Evolutionary conservation across 1,140 invertebrate genomes (phyloP), one percentile per base, ranked within the genome.

Genomic region (Pseudomyrmex flavicornis): DNA sequence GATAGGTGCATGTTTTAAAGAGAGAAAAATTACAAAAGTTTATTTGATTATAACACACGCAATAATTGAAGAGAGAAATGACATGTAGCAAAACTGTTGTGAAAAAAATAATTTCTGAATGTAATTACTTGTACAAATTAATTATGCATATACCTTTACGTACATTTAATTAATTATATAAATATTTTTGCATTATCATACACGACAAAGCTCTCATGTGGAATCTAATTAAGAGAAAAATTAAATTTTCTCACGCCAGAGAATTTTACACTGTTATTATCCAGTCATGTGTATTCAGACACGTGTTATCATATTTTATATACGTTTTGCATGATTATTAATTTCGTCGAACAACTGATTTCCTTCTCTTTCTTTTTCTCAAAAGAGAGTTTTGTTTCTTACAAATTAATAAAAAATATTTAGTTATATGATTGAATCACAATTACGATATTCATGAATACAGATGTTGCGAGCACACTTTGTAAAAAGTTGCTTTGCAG

Each of bases 321-420:
- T 56, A 66, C n/a, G 13, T 54, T 77, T 17, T 10, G 44, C 15
- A 26, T 35, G 46, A 46, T 77, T 70, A 69, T 79, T 61, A 52
- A 79, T 2, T 66, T 35, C 5, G 35, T 7, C 35, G 5, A 35
- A 20, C 58, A 12, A 26, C 22, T 26, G 20, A 20, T 5, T 59
- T 20, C 9, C 7, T 17, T 58, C 9, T n/a, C n/a, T 0, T 17
- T 58, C n/a, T 58, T 15, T 58, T 2, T 61, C 9, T 20, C 17
- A 35, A 35, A 7, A 35, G 35, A 35, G 35, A 35, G 7, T 35
- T 35, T 26, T 26, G 26, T 26, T 35, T 35, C 35, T 7, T 59
- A 12, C n/a, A 61, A 72, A 72, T 50, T 72, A 80, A 79, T 59
- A 35, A 79, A 70, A 72, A 17, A 72, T 72, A 52, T 70, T n/a